These are phyloP conservation scores for Penaeus vannamei DNA, from an alignment of 1,140 invertebrate genomes.

Conservation along the genomic window DNA sequence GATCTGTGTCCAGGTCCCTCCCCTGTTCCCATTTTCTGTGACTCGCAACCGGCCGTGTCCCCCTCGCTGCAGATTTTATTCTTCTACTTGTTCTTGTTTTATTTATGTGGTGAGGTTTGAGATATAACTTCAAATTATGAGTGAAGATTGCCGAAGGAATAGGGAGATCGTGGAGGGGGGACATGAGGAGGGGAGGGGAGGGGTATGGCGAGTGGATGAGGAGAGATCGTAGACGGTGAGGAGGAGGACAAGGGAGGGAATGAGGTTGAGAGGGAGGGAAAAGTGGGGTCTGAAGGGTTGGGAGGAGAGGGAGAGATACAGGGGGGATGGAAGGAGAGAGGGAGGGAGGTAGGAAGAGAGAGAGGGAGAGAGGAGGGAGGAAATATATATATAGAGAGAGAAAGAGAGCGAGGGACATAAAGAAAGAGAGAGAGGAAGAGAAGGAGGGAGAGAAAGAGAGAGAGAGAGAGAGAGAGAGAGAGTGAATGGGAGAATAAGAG, in stretches of 20 bases:
- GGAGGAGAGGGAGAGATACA: background rate
- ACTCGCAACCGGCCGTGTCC: no score
- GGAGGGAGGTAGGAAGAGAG: background rate
- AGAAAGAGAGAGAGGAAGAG: background rate
- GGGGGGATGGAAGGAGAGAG: background rate
- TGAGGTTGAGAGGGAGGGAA: background rate
- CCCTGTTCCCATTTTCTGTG: no score
- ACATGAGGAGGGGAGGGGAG: background rate
- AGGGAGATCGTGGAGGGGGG: background rate
- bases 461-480: background rate
- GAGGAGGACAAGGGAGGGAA: no score
- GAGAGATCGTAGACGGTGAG: no score
- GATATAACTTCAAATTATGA: no score
- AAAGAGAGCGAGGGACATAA: no score
- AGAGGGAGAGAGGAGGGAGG: background rate
- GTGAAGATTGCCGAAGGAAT: background rate
- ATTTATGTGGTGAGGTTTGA: no score
- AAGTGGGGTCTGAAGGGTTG: background rate
- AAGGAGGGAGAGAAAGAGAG: background rate
- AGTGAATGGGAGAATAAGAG: background rate
- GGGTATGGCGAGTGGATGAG: background rate
- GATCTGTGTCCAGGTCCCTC: no score
- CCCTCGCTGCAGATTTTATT: no score
- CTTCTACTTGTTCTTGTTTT: no score
- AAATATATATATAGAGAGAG: background rate